Percentiles rank a stretch among this genome's conserved stretches.
phyloP scores from a whole-genome alignment of 2,797 vertebrate species.

The Phaenicophaeus curvirostris region DNA sequence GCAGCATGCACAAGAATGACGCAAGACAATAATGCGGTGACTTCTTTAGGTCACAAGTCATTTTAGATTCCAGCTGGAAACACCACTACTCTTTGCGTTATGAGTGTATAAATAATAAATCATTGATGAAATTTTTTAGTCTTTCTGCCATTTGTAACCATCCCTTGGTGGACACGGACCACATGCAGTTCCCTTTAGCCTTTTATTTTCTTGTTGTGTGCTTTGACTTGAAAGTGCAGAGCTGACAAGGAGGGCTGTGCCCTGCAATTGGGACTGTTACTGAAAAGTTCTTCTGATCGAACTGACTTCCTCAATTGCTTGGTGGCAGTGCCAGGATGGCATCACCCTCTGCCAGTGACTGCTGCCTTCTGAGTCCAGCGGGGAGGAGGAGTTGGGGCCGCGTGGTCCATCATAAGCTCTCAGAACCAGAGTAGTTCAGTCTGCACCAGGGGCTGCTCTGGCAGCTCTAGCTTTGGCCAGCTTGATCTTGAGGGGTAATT shows the following conservation, averaged over 20 bases:
- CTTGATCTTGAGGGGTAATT: neutral
- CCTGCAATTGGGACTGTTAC: neutral
- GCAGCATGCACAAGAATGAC: neutral
- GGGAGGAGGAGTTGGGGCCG: neutral
- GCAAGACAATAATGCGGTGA: neutral
- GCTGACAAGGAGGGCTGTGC: neutral
- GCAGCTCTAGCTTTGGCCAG: neutral
- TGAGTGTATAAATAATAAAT: neutral
- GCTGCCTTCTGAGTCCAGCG: neutral
- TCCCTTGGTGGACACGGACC: neutral
- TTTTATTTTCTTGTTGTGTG: neutral
- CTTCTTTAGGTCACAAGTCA: neutral
- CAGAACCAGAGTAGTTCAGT: neutral
- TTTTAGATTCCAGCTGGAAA: neutral
- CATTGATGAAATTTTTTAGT: neutral
- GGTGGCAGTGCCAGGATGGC: neutral
- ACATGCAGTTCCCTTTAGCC: neutral
- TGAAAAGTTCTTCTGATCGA: neutral
- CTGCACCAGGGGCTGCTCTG: neutral
- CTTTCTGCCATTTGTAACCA: neutral
- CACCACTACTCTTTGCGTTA: neutral
- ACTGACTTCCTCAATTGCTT: neutral
- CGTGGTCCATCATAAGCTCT: neutral
- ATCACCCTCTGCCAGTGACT: neutral
- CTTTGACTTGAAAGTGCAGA: neutral